These are phyloP conservation scores for Plagodis dolabraria DNA, from an alignment of 2,888 invertebrate genomes.

Conservation along the genomic window DNA sequence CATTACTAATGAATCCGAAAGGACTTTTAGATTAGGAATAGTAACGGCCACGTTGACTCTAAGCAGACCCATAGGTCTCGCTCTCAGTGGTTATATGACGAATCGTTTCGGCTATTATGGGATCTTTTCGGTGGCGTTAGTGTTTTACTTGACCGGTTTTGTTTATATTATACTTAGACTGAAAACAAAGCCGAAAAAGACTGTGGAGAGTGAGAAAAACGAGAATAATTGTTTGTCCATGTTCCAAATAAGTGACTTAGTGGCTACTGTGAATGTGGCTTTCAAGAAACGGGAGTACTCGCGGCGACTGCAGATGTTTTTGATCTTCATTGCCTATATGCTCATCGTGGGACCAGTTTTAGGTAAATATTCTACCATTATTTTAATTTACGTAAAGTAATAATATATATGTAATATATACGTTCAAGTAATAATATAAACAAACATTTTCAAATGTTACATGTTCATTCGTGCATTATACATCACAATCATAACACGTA, in stretches of 20 bases:
- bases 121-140: slow-evolving; percentile 73
- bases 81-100: slow-evolving; percentile 83
- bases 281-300: slow-evolving; percentile 66
- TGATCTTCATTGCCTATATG: slow-evolving; percentile 77
- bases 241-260: slow-evolving; percentile 69
- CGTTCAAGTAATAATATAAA: neutral
- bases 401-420: neutral
- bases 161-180: slow-evolving; percentile 73
- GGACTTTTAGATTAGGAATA: slow-evolving; percentile 86
- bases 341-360: slow-evolving; percentile 81
- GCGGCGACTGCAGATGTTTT: slow-evolving; percentile 69
- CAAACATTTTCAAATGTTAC: neutral
- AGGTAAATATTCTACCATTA: slow-evolving; percentile 62
- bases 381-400: neutral
- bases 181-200: slow-evolving; percentile 66
- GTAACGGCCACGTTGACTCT: slow-evolving; percentile 83
- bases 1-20: slow-evolving; percentile 83
- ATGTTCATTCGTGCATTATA: slow-evolving; percentile 21
- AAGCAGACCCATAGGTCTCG: slow-evolving; percentile 80
- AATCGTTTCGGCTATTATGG: slow-evolving; percentile 77
- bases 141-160: slow-evolving; percentile 74
- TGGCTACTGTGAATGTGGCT: slow-evolving; percentile 78
- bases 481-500: slow-evolving; percentile 16
- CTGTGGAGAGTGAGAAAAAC: slow-evolving; percentile 57
- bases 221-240: slow-evolving; percentile 54